phyloP scores from a whole-genome alignment of 2,113 vertebrate genomes.

The Hydropotes inermis region DNA sequence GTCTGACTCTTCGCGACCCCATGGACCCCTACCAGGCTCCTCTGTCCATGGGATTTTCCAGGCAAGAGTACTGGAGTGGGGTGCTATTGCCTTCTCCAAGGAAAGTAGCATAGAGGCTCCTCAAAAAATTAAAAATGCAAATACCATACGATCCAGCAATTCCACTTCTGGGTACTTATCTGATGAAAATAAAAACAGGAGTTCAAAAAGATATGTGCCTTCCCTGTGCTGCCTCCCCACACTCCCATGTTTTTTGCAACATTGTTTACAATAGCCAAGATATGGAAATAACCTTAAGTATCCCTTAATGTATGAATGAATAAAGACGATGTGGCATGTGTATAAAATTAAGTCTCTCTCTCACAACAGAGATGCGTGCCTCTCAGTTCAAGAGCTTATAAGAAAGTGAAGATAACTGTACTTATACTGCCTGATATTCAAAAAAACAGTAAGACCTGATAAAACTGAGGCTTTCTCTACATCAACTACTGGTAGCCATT shows the following conservation, averaged over 20 bases:
- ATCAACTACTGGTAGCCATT: not conserved
- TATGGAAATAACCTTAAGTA: not conserved
- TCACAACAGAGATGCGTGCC: not conserved
- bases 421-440: not conserved
- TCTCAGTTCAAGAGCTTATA: not conserved
- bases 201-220: not conserved
- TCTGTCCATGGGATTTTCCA: too few relatives aligned
- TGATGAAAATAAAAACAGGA: not conserved
- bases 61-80: too few relatives aligned
- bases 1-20: too few relatives aligned
- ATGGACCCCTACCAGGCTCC: too few relatives aligned
- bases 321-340: not conserved
- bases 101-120: not conserved
- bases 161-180: not conserved
- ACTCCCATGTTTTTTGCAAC: not conserved
- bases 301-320: not conserved
- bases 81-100: too few relatives aligned
- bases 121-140: not conserved
- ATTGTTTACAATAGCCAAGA: not conserved
- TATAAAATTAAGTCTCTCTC: not conserved
- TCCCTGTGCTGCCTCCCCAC: fast-evolving
- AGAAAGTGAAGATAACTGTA: not conserved
- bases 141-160: not conserved
- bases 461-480: not conserved
- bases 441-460: not conserved